Percentiles rank a stretch among this genome's conserved stretches.
phyloP scores from a whole-genome alignment of 2,888 invertebrate genomes.

The Osmoderma eremita region DNA sequence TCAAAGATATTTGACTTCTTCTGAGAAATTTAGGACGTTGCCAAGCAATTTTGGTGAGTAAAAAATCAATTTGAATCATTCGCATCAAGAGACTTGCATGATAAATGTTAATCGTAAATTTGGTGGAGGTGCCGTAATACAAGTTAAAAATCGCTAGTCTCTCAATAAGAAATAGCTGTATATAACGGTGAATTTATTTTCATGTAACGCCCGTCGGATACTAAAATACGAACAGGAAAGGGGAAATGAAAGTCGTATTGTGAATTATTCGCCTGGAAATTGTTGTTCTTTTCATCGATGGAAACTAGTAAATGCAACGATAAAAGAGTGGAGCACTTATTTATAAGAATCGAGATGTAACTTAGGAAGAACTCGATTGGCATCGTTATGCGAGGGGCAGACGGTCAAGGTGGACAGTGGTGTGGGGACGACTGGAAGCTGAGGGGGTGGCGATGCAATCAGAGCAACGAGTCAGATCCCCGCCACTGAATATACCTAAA shows the following conservation, averaged over 20 bases:
- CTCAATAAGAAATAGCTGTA: no score
- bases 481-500: conserved; percentile 44
- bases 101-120: no score
- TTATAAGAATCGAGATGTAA: conserved; percentile 43
- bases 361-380: conserved; percentile 42
- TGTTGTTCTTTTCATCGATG: conserved; percentile 29
- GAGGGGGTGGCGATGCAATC: conserved; percentile 43
- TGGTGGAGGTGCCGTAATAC: no score
- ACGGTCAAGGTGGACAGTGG: conserved; percentile 44
- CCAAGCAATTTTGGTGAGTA: no score
- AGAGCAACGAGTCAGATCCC: conserved; percentile 45
- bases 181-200: no score
- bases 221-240: neutral
- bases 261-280: conserved; percentile 37
- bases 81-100: no score
- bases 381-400: conserved; percentile 45
- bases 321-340: conserved; percentile 39
- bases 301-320: conserved; percentile 31
- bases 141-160: no score
- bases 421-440: conserved; percentile 18
- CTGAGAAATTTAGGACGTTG: no score
- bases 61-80: no score
- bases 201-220: no score
- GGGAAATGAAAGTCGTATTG: conserved; percentile 31
- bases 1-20: no score